Percentiles rank a stretch among this genome's conserved stretches.
Conservation (phyloP, 2,888 invertebrate species). For the Apantesis nais region DNA sequence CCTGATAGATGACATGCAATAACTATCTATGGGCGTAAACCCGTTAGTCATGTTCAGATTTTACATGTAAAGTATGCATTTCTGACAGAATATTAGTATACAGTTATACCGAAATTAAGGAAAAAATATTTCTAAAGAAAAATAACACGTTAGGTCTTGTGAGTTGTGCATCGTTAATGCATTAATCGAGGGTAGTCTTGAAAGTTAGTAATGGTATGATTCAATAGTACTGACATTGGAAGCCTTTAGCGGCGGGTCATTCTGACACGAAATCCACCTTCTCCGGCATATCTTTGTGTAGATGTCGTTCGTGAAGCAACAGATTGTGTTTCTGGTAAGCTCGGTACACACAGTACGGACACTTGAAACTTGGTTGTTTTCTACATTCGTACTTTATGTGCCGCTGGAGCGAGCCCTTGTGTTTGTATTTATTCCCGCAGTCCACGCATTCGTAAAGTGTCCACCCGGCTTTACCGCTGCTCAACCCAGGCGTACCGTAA, state of each 20-base stretch:
- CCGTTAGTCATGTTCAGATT: not conserved
- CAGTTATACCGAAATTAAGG: not conserved
- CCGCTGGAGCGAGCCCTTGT: slow-evolving; percentile 91
- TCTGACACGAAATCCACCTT: slow-evolving; percentile 83
- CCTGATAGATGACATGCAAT: slow-evolving; percentile 2
- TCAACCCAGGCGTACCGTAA: slow-evolving; percentile 78
- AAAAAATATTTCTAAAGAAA: not conserved
- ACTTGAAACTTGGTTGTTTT: slow-evolving; percentile 89
- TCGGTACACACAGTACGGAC: slow-evolving; percentile 88
- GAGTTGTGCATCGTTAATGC: slow-evolving; percentile 22
- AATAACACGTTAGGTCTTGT: slow-evolving; percentile 3
- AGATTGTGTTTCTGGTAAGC: slow-evolving; percentile 89
- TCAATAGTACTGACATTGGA: slow-evolving; percentile 73
- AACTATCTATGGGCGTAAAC: not conserved
- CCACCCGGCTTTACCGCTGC: slow-evolving; percentile 79
- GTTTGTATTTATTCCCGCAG: slow-evolving; percentile 94
- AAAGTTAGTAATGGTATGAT: slow-evolving; percentile 37
- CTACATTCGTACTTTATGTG: slow-evolving; percentile 92
- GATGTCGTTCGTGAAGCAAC: slow-evolving; percentile 82
- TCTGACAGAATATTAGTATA: not conserved
- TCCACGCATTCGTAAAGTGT: slow-evolving; percentile 87
- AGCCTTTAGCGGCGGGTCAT: slow-evolving; percentile 70
- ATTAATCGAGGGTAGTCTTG: slow-evolving; percentile 37
- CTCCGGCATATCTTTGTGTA: slow-evolving; percentile 84
- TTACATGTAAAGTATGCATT: not conserved